A percentile compares a stretch with the other conserved stretches of the same genome.
Conservation (phyloP, 2,888 invertebrate genomes). For the Ommatoiulus sabulosus region DNA sequence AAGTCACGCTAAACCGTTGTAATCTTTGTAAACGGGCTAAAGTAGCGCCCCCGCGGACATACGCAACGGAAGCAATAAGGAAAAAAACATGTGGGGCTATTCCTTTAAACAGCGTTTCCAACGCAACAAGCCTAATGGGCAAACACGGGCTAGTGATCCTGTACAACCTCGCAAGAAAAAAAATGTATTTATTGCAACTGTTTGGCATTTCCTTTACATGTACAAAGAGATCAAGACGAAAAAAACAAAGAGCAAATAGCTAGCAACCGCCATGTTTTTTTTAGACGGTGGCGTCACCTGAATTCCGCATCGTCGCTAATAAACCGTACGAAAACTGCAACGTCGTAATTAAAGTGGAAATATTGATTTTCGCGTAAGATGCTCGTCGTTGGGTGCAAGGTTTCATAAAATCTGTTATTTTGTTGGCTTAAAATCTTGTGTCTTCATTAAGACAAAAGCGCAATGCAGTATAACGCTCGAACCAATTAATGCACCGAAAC, state of each 20-base stretch:
- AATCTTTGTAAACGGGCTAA: too few relatives aligned
- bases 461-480: neutral
- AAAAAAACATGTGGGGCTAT: too few relatives aligned
- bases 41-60: too few relatives aligned
- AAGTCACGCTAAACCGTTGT: too few relatives aligned
- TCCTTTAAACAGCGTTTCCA: too few relatives aligned
- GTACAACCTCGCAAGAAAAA: too few relatives aligned
- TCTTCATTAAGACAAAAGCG: neutral
- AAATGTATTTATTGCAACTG: neutral
- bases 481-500: neutral
- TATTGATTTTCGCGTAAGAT: slow-evolving; percentile 13
- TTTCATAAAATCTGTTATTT: slow-evolving; percentile 10
- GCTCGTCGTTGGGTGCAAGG: neutral
- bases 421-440: neutral
- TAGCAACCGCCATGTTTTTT: neutral
- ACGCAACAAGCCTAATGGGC: too few relatives aligned
- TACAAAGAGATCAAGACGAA: neutral
- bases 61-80: too few relatives aligned
- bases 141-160: too few relatives aligned
- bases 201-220: neutral
- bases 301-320: neutral
- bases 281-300: neutral
- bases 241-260: neutral
- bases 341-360: slow-evolving; percentile 24
- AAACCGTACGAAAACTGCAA: neutral